Percentiles rank a stretch among this genome's conserved stretches.
Evolutionary conservation across 2,888 invertebrate genomes (phyloP).

Genomic region (Torymus texanus): DNA sequence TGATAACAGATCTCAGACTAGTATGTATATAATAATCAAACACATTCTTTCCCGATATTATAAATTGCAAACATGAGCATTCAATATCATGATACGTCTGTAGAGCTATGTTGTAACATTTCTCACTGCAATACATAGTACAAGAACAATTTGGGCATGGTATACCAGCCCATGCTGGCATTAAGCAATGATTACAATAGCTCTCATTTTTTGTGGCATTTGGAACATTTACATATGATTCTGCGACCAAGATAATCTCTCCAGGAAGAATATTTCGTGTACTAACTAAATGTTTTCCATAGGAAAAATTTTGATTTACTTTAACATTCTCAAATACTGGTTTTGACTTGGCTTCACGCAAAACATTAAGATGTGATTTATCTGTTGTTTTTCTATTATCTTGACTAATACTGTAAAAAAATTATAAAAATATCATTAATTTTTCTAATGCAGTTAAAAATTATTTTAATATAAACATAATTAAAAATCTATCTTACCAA

Average conservation of each 20-base stretch:
- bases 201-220: constrained; percentile 77
- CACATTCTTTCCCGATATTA: constrained; percentile 79
- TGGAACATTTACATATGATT: constrained; percentile 82
- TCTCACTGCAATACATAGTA: constrained; percentile 81
- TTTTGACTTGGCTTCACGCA: too few relatives aligned
- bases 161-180: constrained; percentile 77
- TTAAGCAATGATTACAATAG: constrained; percentile 84
- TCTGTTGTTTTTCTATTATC: too few relatives aligned
- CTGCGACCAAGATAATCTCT: constrained; percentile 86
- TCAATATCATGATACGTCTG: constrained; percentile 85
- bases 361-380: too few relatives aligned
- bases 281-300: constrained; percentile 85
- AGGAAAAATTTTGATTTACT: constrained; percentile 58
- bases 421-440: too few relatives aligned
- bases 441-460: too few relatives aligned
- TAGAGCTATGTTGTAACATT: constrained; percentile 81
- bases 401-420: too few relatives aligned
- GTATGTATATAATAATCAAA: constrained; percentile 66
- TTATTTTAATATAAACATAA: too few relatives aligned
- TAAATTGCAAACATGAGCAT: constrained; percentile 80
- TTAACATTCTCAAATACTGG: too few relatives aligned
- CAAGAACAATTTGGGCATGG: constrained; percentile 81
- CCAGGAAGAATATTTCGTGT: constrained; percentile 82
- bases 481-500: too few relatives aligned
- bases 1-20: constrained; percentile 80